These are phyloP conservation scores for Taenioides sp. DNA, from an alignment of 2,797 vertebrate genomes.

Conservation along the genomic window DNA sequence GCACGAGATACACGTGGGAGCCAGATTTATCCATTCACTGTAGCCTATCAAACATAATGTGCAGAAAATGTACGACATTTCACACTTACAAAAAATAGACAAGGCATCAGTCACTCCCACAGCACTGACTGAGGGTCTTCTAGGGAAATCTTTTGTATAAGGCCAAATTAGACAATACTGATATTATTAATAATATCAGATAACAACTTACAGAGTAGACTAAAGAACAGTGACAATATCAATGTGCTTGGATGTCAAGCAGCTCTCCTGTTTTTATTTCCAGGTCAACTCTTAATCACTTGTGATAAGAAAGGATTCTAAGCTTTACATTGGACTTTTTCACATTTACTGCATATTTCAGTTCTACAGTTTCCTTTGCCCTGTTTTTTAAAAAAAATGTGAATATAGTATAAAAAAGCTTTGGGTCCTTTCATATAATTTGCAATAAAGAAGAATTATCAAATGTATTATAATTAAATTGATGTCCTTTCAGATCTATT, in stretches of 20 bases:
- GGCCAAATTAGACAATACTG: constrained; percentile 31
- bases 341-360: neutral
- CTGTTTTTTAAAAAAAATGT: neutral
- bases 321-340: constrained; percentile 19
- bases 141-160: constrained; percentile 34
- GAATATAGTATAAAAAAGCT: neutral
- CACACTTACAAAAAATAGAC: neutral
- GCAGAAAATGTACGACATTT: neutral
- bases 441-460: neutral
- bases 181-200: constrained; percentile 50
- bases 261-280: constrained; percentile 68
- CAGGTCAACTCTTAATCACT: constrained; percentile 65
- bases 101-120: constrained; percentile 18
- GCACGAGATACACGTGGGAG: constrained; percentile 21
- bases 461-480: neutral
- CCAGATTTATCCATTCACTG: constrained; percentile 35
- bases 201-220: constrained; percentile 32
- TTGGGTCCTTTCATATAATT: neutral
- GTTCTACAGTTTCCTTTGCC: neutral
- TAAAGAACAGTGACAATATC: constrained; percentile 40
- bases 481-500: constrained; percentile 82
- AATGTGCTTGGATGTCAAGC: constrained; percentile 62
- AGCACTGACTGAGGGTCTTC: constrained; percentile 33
- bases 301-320: constrained; percentile 58
- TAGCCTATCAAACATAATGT: neutral